Base-by-base conservation (phyloP, 2,113 vertebrate genomes). In the Alouatta palliata region DNA sequence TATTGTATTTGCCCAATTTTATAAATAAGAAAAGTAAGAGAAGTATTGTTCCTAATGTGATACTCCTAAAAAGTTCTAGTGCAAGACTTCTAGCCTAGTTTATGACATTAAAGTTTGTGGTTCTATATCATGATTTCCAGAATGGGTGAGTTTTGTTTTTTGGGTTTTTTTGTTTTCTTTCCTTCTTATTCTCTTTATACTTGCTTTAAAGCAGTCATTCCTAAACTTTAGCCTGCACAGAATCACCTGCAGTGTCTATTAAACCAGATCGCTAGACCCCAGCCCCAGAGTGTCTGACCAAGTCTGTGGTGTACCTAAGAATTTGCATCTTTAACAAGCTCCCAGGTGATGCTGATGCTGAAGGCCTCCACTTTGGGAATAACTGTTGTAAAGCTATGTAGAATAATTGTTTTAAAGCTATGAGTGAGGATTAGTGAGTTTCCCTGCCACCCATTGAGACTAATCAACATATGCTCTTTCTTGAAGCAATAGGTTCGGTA, bases 271-370 rank as follows among this genome's bases (percentile, higher is more conserved):
- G 1, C 9, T 71, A 2, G 17, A 13, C 7, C 13, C 20, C 64
- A 61, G 7, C 23, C 27, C 2, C 8, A 43, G 23, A 35, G 1
- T 17, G 43, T 87, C 58, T 86, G 11, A 87, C 52, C 45, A 47
- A 2, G 4, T 40, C 19, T 35, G 27, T 47, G 61, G 58, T 56
- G 17, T 37, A 8, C 12, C 19, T 21, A 58, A 66, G n/a, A 37
- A 92, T 87, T 37, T 73, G 58, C 32, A 91, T 89, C 25, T 71
- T 96, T 90, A 91, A 85, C 49, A 73, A 83, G 84, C 23, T 87
- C 58, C 40, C 80, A 73, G 68, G 75, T 87, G 79, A 30, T 79
- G 23, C n/a, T 58, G 45, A 54, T 71, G 19, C 58, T 49, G 37
- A 19, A 10, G 13, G 27, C 43, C 66, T 43, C 64, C 52, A 68